Evolutionary conservation across 1,140 invertebrate genomes (phyloP).

Genomic region (Monomorium pharaonis): DNA sequence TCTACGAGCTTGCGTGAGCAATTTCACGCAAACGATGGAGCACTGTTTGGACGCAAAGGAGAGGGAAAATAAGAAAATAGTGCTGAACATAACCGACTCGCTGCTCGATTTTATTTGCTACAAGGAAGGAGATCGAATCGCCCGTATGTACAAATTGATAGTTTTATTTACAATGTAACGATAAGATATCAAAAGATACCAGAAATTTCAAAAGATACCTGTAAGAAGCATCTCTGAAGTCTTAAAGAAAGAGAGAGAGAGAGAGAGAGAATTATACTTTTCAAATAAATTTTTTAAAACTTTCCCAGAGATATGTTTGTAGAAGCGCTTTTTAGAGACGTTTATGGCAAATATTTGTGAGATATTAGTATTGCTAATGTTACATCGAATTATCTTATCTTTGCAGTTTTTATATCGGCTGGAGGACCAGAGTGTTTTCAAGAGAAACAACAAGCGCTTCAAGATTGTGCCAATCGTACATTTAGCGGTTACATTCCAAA

Average conservation of each 20-base stretch:
- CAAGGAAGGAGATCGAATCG: slow-evolving; percentile 92
- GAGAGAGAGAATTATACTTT: background rate
- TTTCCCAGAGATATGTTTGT: background rate
- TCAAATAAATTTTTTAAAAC: background rate
- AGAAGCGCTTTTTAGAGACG: background rate
- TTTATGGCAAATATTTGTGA: background rate
- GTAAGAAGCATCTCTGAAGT: background rate
- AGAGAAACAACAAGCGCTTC: slow-evolving; percentile 87
- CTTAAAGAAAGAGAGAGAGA: background rate
- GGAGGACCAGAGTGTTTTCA: slow-evolving; percentile 90
- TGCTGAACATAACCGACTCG: slow-evolving; percentile 88
- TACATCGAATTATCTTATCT: slow-evolving; percentile 23
- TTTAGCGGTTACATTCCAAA: slow-evolving; percentile 77
- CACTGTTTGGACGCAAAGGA: slow-evolving; percentile 88
- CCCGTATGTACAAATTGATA: slow-evolving; percentile 86
- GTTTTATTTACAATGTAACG: background rate
- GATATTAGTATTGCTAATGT: too few species aligned
- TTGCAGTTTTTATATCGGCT: slow-evolving; percentile 92
- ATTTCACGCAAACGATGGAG: slow-evolving; percentile 87
- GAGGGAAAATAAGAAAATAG: slow-evolving; percentile 85
- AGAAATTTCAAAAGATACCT: background rate
- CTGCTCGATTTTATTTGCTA: slow-evolving; percentile 90
- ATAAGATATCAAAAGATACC: background rate
- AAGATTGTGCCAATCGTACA: slow-evolving; percentile 88
- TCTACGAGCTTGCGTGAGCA: slow-evolving; percentile 87